These are phyloP conservation scores for Hypocryptadius cinnamomeus DNA, from an alignment of 2,113 vertebrate species.

Conservation along the genomic window DNA sequence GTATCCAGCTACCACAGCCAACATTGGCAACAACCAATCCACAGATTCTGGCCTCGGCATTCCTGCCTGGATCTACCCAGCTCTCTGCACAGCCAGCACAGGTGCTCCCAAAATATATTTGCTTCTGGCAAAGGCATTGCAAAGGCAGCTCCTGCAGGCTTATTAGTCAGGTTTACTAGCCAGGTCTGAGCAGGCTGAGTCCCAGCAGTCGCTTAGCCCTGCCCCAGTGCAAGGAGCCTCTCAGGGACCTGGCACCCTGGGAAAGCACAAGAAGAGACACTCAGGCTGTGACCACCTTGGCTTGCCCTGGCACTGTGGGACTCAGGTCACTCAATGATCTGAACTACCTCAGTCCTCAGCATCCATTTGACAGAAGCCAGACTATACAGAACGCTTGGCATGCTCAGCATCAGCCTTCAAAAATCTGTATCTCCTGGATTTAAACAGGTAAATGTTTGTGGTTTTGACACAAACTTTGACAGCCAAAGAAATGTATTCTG, in stretches of 20 bases:
- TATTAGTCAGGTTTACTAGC: background rate
- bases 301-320: background rate
- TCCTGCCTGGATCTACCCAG: background rate
- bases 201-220: background rate
- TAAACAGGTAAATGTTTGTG: background rate
- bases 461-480: background rate
- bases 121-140: background rate
- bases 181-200: background rate
- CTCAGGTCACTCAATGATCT: background rate
- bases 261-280: background rate
- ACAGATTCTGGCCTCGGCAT: background rate
- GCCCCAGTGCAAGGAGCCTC: background rate
- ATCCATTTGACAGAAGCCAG: background rate
- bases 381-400: background rate
- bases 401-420: background rate
- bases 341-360: background rate
- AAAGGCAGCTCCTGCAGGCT: background rate
- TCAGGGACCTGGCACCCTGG: background rate
- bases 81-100: background rate
- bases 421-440: background rate
- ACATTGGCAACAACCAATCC: fast-evolving
- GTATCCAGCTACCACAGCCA: background rate
- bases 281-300: background rate
- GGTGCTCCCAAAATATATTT: background rate
- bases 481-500: background rate